Conservation (phyloP, 2,113 vertebrate genomes). For the Bufo bufo region DNA sequence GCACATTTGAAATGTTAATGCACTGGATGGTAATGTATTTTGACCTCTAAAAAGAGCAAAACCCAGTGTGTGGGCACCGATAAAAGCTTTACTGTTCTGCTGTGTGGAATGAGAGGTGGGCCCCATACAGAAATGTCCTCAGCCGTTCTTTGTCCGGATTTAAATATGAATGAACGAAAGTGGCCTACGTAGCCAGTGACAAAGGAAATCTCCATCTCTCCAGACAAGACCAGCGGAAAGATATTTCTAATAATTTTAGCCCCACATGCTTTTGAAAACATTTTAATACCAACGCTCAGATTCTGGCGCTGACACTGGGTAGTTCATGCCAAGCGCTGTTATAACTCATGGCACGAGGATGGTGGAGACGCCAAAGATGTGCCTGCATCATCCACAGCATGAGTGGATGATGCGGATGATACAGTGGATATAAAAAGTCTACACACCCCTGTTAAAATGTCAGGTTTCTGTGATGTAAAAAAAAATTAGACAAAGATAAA, state of each 20-base stretch:
- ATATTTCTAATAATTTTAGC: background rate
- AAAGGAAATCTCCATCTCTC: background rate
- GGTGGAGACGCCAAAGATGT: too few relatives aligned
- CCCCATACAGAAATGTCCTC: background rate
- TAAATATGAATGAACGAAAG: slow-evolving; percentile 4
- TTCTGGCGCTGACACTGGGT: background rate
- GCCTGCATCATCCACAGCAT: too few relatives aligned
- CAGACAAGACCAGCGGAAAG: background rate
- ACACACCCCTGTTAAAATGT: too few relatives aligned
- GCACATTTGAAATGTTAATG: slow-evolving; percentile 33
- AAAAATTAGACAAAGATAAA: too few relatives aligned
- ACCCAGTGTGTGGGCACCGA: slow-evolving; percentile 18
- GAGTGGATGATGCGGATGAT: too few relatives aligned
- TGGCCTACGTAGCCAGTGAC: background rate
- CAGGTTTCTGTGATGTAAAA: too few relatives aligned
- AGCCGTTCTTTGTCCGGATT: background rate
- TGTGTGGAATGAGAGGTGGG: slow-evolving; percentile 19
- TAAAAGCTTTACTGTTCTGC: slow-evolving; percentile 34
- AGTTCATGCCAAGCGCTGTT: background rate
- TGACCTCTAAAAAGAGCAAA: slow-evolving; percentile 24
- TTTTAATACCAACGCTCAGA: background rate
- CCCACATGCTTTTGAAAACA: too few relatives aligned
- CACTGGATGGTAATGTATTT: slow-evolving; percentile 9
- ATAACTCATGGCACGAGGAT: too few relatives aligned
- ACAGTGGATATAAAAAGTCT: too few relatives aligned